Conservation (phyloP, 2,113 vertebrate species). For the Ciconia stormi region DNA sequence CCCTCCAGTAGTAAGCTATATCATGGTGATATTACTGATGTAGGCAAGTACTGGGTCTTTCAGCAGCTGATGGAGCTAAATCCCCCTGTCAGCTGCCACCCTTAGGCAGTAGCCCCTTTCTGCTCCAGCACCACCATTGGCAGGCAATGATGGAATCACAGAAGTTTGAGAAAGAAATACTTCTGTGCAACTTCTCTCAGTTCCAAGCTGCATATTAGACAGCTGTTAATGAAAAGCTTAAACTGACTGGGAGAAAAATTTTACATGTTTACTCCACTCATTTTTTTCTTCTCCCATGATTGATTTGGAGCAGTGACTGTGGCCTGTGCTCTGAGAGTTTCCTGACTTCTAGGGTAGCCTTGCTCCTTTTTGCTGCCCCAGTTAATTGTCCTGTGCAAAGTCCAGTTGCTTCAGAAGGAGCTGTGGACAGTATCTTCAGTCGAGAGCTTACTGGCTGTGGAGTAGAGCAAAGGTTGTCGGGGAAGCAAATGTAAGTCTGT, state of each 20-base stretch:
- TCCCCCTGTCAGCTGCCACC: neutral
- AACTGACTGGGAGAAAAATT: neutral
- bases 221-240: neutral
- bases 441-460: neutral
- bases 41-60: neutral
- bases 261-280: accelerated
- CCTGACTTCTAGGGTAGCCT: neutral
- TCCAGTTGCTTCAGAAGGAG: neutral
- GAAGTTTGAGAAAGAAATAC: neutral
- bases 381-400: neutral
- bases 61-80: neutral
- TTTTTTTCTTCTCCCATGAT: neutral
- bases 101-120: too few relatives aligned
- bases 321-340: neutral
- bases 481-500: accelerated
- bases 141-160: neutral
- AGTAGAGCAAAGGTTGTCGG: neutral
- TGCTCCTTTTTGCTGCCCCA: neutral
- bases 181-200: neutral
- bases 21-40: neutral
- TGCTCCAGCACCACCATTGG: neutral
- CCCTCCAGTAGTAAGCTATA: neutral
- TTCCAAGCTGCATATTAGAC: neutral
- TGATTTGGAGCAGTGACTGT: neutral
- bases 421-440: neutral